Evolutionary conservation across 2,797 vertebrate species (phyloP).

Genomic region (Chaetodon trifasciatus): DNA sequence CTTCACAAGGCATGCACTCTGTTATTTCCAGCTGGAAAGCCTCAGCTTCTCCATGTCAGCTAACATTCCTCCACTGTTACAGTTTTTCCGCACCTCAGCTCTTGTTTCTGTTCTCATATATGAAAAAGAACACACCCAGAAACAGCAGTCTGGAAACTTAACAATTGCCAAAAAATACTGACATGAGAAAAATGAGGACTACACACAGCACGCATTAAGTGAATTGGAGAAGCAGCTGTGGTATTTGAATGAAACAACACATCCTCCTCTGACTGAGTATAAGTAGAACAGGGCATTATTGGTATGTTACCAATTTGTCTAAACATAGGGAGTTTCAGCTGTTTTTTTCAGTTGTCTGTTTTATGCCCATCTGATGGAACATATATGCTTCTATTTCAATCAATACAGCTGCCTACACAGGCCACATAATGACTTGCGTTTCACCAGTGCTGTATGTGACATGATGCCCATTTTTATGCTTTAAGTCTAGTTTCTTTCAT

Average conservation of each 20-base stretch:
- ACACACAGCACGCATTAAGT: constrained; percentile 30
- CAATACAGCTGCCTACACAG: not conserved
- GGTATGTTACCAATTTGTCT: constrained; percentile 3
- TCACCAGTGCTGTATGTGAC: not conserved
- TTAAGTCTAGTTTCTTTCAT: not conserved
- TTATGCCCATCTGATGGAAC: not conserved
- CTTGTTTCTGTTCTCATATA: constrained; percentile 60
- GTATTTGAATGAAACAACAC: constrained; percentile 26
- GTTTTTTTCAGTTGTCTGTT: not conserved
- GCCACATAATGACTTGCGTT: not conserved
- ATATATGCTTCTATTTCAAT: not conserved
- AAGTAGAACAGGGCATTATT: constrained; percentile 35
- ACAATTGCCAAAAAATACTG: constrained; percentile 54
- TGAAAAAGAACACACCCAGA: constrained; percentile 71
- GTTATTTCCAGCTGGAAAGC: constrained; percentile 68
- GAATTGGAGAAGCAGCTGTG: constrained; percentile 42
- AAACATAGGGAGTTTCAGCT: not conserved
- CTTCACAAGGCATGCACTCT: constrained; percentile 33
- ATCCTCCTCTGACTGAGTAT: constrained; percentile 12
- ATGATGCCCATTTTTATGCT: not conserved
- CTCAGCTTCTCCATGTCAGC: constrained; percentile 67
- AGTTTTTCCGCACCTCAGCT: constrained; percentile 67
- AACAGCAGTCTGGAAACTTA: constrained; percentile 63
- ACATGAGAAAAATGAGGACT: constrained; percentile 48
- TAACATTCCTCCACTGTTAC: constrained; percentile 76